Evolutionary conservation across 2,888 invertebrate genomes (phyloP), one percentile per base, ranked within the genome.

Genomic region (Drosophila meridionalis): DNA sequence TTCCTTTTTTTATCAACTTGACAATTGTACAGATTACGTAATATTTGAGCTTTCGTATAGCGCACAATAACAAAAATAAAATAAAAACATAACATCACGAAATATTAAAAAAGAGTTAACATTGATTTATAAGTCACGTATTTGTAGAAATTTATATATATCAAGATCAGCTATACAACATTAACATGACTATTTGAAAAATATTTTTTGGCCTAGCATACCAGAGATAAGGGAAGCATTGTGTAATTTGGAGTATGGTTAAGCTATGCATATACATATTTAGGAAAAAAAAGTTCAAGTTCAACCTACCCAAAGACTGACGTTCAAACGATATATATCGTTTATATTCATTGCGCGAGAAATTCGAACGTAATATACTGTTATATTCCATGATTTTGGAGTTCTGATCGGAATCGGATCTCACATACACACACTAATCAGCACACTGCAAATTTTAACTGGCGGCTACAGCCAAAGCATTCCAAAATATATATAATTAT

Each of bases 321-420:
- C 92, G 90, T 40, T 92, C 93, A 65, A 66, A 93, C 28, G 92
- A 92, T 73, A 92, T 90, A 73, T 92, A 92, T 80, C 91, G 83
- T 42, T 80, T 83, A 64, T 92, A 92, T 58, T 92, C 91, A 78
- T 83, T 73, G 47, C 87, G 88, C 30, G 80, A 86, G 48, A 92
- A 92, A 78, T 92, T 92, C 36, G 92, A 92, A 60, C 91, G 89
- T 77, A 87, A 82, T 52, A 83, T 57, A 47, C 64, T 81, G 47
- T 82, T 69, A 50, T 81, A 78, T 58, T 86, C 90, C 88, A 88
- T 89, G 42, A 55, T 66, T 48, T 14, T n/a, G 43, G 45, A 26
- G 55, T 20, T 43, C 40, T 12, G 53, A 28, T 30, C 34, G 14
- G 1, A 36, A 14, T 40, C 9, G 9, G 14, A 2, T 55, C 28